Evolutionary conservation across 2,797 vertebrate genomes (phyloP).

Genomic region (Poeciliopsis paucimaculata): DNA sequence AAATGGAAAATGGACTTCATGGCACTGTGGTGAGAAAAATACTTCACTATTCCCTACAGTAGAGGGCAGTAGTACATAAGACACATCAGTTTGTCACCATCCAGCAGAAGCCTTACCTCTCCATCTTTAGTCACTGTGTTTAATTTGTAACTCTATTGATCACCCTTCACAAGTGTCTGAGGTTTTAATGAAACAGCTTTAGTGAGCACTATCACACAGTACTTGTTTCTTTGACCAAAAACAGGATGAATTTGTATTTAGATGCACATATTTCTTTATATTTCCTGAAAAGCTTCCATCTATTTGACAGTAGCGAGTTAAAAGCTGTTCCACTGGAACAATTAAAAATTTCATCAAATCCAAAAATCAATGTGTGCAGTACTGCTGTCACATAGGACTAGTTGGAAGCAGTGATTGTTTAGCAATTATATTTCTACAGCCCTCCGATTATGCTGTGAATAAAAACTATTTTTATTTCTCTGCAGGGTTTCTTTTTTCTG

Average conservation of each 20-base stretch:
- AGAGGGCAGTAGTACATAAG: conserved; percentile 6
- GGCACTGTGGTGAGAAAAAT: too few species aligned
- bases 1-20: neutral
- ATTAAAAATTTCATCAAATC: neutral
- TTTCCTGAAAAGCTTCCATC: neutral
- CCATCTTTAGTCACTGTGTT: neutral
- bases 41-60: neutral
- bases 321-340: neutral
- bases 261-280: neutral
- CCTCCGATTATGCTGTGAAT: neutral
- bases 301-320: neutral
- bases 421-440: too few species aligned
- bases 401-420: neutral
- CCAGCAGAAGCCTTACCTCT: neutral
- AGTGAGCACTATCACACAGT: neutral
- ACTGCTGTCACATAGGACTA: neutral
- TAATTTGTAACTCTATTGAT: neutral
- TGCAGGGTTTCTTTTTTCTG: neutral
- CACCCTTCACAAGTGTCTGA: neutral
- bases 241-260: neutral
- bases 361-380: neutral
- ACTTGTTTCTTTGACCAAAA: neutral
- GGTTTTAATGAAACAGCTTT: neutral
- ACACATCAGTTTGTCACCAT: neutral
- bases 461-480: neutral